These are phyloP conservation scores for Phaethon lepturus DNA, from an alignment of 2,113 vertebrate genomes.

Conservation along the genomic window DNA sequence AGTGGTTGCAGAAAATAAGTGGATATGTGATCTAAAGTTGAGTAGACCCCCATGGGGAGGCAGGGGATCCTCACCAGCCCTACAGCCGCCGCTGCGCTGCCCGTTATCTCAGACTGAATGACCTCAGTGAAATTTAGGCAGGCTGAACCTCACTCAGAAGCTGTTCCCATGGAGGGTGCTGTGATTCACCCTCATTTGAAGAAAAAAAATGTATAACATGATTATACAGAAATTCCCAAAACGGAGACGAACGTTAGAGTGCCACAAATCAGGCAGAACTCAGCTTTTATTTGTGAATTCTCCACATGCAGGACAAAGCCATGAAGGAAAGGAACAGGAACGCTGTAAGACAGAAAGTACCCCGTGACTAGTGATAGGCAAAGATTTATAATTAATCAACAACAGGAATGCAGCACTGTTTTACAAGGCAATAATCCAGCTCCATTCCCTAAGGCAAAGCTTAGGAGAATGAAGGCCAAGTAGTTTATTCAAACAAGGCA, in stretches of 20 bases:
- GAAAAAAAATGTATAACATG: neutral
- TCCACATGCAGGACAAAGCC: neutral
- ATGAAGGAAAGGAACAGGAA: neutral
- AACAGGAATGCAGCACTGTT: slow-evolving; percentile 7
- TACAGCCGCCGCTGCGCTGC: neutral
- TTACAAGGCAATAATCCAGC: slow-evolving; percentile 68
- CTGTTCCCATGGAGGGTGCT: neutral
- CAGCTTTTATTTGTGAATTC: neutral
- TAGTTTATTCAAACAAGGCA: slow-evolving; percentile 65
- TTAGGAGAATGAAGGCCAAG: slow-evolving; percentile 42
- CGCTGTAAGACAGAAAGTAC: neutral
- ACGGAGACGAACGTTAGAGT: neutral
- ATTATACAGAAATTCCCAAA: neutral
- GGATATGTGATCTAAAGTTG: neutral
- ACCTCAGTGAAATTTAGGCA: neutral
- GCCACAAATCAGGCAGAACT: neutral
- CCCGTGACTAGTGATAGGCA: neutral
- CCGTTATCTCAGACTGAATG: neutral
- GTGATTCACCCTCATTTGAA: neutral
- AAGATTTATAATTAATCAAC: slow-evolving; percentile 63
- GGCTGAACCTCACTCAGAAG: neutral
- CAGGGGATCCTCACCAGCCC: neutral
- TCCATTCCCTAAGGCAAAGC: slow-evolving; percentile 35
- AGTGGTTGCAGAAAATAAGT: neutral
- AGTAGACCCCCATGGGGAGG: neutral